A percentile compares a stretch with the other conserved stretches of the same genome.
phyloP scores from a whole-genome alignment of 2,888 invertebrate genomes.

The Anoplius nigerrimus region DNA sequence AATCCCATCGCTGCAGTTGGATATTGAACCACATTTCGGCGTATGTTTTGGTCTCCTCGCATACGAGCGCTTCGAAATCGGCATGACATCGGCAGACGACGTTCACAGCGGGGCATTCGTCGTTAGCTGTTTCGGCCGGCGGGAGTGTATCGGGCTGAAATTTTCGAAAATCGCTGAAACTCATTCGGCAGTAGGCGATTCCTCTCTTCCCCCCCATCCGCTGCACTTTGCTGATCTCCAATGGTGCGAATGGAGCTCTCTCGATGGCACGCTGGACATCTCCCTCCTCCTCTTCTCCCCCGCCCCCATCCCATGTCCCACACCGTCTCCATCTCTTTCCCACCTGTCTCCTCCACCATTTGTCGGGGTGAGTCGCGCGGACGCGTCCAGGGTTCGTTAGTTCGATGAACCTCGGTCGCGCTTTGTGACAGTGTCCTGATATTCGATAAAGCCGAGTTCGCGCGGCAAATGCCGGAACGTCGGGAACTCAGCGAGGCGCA shows the following conservation, averaged over 20 bases:
- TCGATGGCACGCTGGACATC: not conserved
- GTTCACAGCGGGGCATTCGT: conserved; percentile 17
- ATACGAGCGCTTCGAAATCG: too few relatives aligned
- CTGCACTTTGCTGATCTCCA: not conserved
- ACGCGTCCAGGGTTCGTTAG: conserved; percentile 44
- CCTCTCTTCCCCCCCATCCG: too few relatives aligned
- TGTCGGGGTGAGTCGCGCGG: not conserved
- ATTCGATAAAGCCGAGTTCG: conserved; percentile 39
- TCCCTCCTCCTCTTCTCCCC: too few relatives aligned
- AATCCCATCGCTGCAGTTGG: too few relatives aligned
- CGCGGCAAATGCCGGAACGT: conserved; percentile 9
- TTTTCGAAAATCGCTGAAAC: conserved; percentile 36
- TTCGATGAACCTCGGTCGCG: conserved; percentile 51
- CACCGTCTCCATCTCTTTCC: too few relatives aligned
- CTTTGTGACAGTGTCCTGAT: conserved; percentile 42
- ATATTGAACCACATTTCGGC: too few relatives aligned
- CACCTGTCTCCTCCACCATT: not conserved
- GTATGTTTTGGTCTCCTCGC: too few relatives aligned
- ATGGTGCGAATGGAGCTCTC: conserved; percentile 13
- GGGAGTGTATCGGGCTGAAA: conserved; percentile 31
- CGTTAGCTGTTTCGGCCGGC: conserved; percentile 21
- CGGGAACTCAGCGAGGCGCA: not conserved
- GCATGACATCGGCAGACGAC: too few relatives aligned
- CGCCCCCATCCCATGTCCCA: too few relatives aligned
- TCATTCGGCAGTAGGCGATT: conserved; percentile 10